Percentiles rank a stretch among this genome's conserved stretches.
Conservation (phyloP, 2,888 invertebrate species). For the Heliconius sara region DNA sequence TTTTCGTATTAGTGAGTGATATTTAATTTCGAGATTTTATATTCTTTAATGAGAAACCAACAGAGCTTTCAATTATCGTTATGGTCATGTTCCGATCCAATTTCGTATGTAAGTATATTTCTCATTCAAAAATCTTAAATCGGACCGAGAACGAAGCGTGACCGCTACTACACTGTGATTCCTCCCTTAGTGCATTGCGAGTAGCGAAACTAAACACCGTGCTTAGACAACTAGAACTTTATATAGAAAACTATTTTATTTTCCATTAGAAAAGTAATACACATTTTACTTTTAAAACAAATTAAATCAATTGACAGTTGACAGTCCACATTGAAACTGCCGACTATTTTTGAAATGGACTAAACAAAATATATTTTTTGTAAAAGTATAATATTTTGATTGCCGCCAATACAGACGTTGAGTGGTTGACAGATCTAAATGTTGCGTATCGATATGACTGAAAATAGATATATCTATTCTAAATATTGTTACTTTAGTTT, state of each 20-base stretch:
- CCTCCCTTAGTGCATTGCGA: too few species aligned
- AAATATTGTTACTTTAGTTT: slow-evolving; percentile 8
- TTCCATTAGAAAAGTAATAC: not conserved
- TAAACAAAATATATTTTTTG: slow-evolving; percentile 11
- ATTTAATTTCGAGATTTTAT: too few species aligned
- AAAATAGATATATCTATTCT: not conserved
- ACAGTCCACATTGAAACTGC: not conserved
- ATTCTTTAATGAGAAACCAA: too few species aligned
- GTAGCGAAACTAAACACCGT: too few species aligned
- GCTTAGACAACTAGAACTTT: not conserved
- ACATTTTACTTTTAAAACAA: not conserved
- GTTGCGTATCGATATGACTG: slow-evolving; percentile 3
- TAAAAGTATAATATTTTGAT: slow-evolving; percentile 22
- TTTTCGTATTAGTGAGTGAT: too few species aligned
- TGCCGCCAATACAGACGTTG: slow-evolving; percentile 8
- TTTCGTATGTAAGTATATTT: too few species aligned
- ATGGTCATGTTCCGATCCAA: too few species aligned
- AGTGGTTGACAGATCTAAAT: slow-evolving; percentile 38
- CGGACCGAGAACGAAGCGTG: too few species aligned
- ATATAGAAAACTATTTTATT: not conserved
- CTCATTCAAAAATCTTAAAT: too few species aligned
- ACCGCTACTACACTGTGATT: too few species aligned
- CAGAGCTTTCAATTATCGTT: too few species aligned
- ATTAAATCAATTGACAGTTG: slow-evolving; percentile 21
- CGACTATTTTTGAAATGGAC: slow-evolving; percentile 13